Conservation (phyloP, 2,113 vertebrate genomes). For the Neogobius melanostomus region DNA sequence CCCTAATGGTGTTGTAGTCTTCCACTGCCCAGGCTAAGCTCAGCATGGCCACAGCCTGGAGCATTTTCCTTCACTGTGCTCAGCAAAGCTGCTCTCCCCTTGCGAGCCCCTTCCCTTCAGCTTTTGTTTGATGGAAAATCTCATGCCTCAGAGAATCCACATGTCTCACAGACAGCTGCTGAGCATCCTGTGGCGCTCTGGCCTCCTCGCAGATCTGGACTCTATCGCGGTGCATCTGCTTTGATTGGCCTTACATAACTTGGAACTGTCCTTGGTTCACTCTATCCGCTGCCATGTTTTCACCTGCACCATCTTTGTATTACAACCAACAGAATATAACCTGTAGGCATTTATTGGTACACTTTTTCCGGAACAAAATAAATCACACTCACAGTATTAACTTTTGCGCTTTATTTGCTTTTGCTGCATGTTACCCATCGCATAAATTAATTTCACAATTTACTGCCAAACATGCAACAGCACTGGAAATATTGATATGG, state of each 20-base stretch:
- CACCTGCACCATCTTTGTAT: slow-evolving; percentile 1
- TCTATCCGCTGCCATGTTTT: slow-evolving; percentile 22
- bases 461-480: too few species aligned
- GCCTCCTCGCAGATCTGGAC: slow-evolving; percentile 71
- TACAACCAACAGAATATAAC: slow-evolving; percentile 1
- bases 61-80: slow-evolving; percentile 50
- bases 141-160: slow-evolving; percentile 74
- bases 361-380: too few species aligned
- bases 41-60: slow-evolving; percentile 51
- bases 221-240: slow-evolving; percentile 71
- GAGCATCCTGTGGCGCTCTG: slow-evolving; percentile 69
- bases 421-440: too few species aligned
- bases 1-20: slow-evolving; percentile 18
- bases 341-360: not conserved
- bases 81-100: slow-evolving; percentile 52
- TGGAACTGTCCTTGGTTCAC: slow-evolving; percentile 47
- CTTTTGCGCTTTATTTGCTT: too few species aligned
- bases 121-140: slow-evolving; percentile 76
- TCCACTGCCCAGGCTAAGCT: slow-evolving; percentile 37
- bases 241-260: slow-evolving; percentile 75
- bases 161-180: slow-evolving; percentile 74
- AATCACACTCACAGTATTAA: too few species aligned
- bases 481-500: too few species aligned
- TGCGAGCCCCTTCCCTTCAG: slow-evolving; percentile 63
- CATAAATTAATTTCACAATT: too few species aligned